phyloP scores from a whole-genome alignment of 2,113 vertebrate genomes.

The Falco punctatus region DNA sequence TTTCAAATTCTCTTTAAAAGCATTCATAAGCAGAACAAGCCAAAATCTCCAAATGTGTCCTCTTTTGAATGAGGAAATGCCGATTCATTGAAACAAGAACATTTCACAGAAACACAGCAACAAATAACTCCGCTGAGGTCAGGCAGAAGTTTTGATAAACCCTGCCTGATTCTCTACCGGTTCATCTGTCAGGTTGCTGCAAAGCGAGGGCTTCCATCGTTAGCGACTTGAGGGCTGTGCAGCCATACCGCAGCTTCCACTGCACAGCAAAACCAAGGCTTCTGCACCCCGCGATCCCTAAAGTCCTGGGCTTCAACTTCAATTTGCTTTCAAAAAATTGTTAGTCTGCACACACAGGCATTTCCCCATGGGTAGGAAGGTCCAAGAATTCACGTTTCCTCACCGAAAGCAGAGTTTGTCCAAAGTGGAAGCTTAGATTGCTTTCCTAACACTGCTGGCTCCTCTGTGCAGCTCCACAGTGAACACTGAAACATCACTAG shows the following conservation, averaged over 20 bases:
- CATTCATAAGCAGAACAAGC: not conserved
- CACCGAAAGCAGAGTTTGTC: not conserved
- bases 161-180: not conserved
- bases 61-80: slow-evolving; percentile 14
- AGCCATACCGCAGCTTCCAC: not conserved
- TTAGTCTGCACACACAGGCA: rapidly evolving
- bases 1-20: not conserved
- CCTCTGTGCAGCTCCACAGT: rapidly evolving
- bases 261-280: not conserved
- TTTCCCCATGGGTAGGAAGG: not conserved
- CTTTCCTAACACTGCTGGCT: not conserved
- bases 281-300: not conserved
- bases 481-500: not conserved
- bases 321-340: not conserved
- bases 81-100: slow-evolving; percentile 27
- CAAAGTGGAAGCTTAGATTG: not conserved
- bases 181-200: not conserved
- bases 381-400: not conserved
- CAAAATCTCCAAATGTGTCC: not conserved
- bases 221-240: rapidly evolving
- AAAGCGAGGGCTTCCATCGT: not conserved
- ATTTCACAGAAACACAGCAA: not conserved
- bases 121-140: not conserved
- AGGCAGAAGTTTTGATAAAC: not conserved
- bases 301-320: not conserved